Base-by-base conservation (phyloP, 2,113 vertebrate genomes). In the Paradoxurus hermaphroditus region DNA sequence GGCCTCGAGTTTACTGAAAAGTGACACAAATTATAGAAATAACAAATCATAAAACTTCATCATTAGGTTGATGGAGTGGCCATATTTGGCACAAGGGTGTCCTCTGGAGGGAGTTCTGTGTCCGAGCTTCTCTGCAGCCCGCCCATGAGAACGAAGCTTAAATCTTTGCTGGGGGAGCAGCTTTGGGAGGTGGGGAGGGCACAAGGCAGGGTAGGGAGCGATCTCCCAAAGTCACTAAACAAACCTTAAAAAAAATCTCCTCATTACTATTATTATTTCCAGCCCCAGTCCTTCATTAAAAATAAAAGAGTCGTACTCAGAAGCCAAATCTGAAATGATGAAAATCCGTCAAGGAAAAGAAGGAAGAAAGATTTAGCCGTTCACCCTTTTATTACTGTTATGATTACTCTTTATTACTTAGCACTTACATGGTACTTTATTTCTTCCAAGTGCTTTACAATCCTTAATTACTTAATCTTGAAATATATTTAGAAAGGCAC, bases 391-490 rank as follows among this genome's bases (percentile, higher is more conserved):
- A 95, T 92, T 91, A 97, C 67, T 96, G 79, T 96, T 98, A 96
- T 46, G 92, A 97, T 96, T 95, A 95, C 92, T 95, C 97, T 97
- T 94, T 95, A 95, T 97, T 98, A 94, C 92, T 97, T 91, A 90
- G 92, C 91, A 89, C 96, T 97, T 97, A 97, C 91, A 31, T 21
- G 67, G 96, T 70, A 97, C 97, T 98, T 97, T 97, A 97, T 97
- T 94, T 92, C 96, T 97, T 59, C 97, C 94, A 95, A 98, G 97
- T 96, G 98, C 94, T 97, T 97, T 96, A 83, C 97, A 97, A 89
- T 97, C 97, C 96, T 98, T 97, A 98, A 98, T 98, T 97, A 97
- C 97, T 97, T 92, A 96, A 97, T 97, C 97, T 97, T 94, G 96
- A 97, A 98, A 94, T 93, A 97, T 97, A 98, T 97, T 98, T 97